Conservation (phyloP, 2,888 invertebrate genomes). For the Amorpha juglandis region DNA sequence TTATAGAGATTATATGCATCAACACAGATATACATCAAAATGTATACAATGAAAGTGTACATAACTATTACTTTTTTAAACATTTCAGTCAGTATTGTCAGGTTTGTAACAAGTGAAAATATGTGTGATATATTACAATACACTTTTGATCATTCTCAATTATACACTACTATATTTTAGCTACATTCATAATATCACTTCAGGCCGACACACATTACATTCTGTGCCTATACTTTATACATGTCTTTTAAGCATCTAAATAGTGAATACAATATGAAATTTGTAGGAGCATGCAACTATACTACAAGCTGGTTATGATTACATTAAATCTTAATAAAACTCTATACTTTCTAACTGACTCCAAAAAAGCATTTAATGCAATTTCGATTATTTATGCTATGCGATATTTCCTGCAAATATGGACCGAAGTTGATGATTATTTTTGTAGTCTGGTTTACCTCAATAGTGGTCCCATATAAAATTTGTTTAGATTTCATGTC, state of each 20-base stretch:
- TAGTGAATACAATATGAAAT: constrained; percentile 12
- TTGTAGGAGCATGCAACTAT: constrained; percentile 13
- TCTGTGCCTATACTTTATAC: constrained; percentile 48
- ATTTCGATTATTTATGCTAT: too few relatives aligned
- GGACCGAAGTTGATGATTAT: too few relatives aligned
- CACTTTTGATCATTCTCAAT: constrained; percentile 42
- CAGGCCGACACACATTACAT: constrained; percentile 55
- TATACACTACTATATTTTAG: constrained; percentile 49
- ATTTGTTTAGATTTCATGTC: too few relatives aligned
- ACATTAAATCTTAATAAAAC: too few relatives aligned
- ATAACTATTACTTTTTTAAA: constrained; percentile 31
- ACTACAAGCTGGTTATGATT: not conserved
- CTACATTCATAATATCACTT: constrained; percentile 72
- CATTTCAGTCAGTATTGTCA: constrained; percentile 62
- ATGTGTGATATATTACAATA: constrained; percentile 35
- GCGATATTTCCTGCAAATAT: too few relatives aligned
- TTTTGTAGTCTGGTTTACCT: too few relatives aligned
- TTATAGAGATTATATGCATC: constrained; percentile 39
- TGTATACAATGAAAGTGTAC: constrained; percentile 43
- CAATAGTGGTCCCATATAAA: too few relatives aligned
- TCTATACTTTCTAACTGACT: too few relatives aligned
- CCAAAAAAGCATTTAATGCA: too few relatives aligned
- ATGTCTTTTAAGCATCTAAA: constrained; percentile 69
- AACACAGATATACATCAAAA: constrained; percentile 49
- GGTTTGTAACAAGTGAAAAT: constrained; percentile 61